Conservation (phyloP, 2,888 invertebrate genomes). For the Cerastoderma edule region DNA sequence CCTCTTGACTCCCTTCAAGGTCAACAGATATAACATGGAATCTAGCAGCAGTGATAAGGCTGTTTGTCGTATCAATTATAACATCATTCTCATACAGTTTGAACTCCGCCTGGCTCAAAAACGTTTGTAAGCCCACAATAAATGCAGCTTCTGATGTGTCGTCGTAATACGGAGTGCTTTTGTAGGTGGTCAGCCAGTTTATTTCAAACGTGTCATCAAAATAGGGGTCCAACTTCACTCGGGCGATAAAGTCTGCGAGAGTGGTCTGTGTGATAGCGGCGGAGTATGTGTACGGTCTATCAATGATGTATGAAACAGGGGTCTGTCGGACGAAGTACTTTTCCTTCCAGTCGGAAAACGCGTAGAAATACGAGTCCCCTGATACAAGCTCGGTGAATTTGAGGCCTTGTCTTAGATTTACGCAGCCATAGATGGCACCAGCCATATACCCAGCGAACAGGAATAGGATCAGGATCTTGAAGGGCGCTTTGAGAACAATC, state of each 20-base stretch:
- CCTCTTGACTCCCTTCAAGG: constrained; percentile 89
- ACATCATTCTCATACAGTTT: constrained; percentile 64
- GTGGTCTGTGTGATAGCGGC: constrained; percentile 12
- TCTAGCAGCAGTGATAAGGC: constrained; percentile 88
- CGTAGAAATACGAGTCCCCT: constrained; percentile 56
- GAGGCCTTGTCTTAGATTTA: constrained; percentile 55
- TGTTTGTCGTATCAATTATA: constrained; percentile 44
- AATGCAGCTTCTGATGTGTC: constrained; percentile 27
- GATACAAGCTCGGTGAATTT: constrained; percentile 41
- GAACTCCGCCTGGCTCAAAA: constrained; percentile 30
- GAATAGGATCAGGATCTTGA: constrained; percentile 57
- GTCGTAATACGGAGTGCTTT: constrained; percentile 17
- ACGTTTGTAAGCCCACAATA: constrained; percentile 30
- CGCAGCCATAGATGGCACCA: constrained; percentile 44
- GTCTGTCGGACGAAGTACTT: constrained; percentile 26
- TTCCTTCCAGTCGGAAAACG: constrained; percentile 40
- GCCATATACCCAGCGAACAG: constrained; percentile 66
- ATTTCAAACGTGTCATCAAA: constrained; percentile 28
- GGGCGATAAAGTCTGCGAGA: constrained; percentile 26
- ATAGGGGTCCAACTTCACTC: constrained; percentile 23
- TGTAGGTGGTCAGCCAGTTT: constrained; percentile 32
- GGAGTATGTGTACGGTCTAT: constrained; percentile 36
- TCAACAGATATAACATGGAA: constrained; percentile 95
- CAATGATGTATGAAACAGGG: constrained; percentile 39
- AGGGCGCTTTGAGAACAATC: constrained; percentile 48